Evolutionary conservation across 2,797 vertebrate species (phyloP), one percentile per base, ranked within the genome.

Genomic region (Pseudomugil tenellus): DNA sequence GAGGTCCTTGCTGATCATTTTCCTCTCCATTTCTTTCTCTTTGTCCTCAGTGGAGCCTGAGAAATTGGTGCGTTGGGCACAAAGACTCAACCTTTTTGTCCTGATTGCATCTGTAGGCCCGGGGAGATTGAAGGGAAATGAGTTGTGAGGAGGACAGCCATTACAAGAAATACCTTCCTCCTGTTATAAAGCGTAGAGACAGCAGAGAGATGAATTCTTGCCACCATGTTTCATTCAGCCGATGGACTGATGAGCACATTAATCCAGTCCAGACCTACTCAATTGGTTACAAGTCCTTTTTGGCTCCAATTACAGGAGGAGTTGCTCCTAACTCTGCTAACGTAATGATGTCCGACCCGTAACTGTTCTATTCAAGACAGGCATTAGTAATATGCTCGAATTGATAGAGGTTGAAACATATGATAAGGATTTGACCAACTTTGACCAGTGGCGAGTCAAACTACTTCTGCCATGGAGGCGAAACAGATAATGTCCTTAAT

Each of bases 31-130:
- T 17, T 85, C 84, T 39, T 84, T 87, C 52, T 91, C 88, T 0
- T 71, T 53, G 76, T 82, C 91, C 19, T 94, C 81, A 1, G 91
- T 84, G 26, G 90, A 77, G 35, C 35, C 43, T 3, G 74, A 85
- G 76, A 76, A 74, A 84, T 75, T 74, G 83, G 89, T 76, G 62
- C 29, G 87, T 1, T 71, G 76, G 59, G 88, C 88, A 16, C 82
- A 87, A 19, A 92, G 87, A 56, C 90, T 93, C 85, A 85, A 86
- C 84, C 94, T 93, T 85, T 88, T 91, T 39, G 89, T 89, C 87
- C 79, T 90, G 84, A 89, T 89, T 75, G 91, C 92, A 80, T 95
- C 96, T 97, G 81, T 0, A 79, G 79, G 68, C 39, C 52, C 46
- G 67, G 43, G 72, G 11, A 65, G 13, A 56, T 35, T 54, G 39